Evolutionary conservation across 2,888 invertebrate species (phyloP), one percentile per base, ranked within the genome.

Genomic region (Andrena camellia): DNA sequence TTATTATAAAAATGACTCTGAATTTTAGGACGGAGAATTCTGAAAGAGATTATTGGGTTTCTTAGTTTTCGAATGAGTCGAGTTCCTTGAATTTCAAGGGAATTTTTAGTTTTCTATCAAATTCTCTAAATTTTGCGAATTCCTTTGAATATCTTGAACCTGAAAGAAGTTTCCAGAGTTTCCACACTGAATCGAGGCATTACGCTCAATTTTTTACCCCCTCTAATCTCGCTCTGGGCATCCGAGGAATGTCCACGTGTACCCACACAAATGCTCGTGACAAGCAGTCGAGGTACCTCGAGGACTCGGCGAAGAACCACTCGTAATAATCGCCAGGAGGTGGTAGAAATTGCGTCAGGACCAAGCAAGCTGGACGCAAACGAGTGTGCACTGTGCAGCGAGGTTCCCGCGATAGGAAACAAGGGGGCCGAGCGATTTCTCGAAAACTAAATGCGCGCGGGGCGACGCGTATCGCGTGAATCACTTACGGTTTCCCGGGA

Each of bases 361-460:
- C 8, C 33, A 35, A 33, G 64, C 20, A 76, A 76, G 76, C 70
- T 70, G 78, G 42, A 59, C 75, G 26, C 31, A 31, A 72, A 78
- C 75, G 67, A 78, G 78, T 70, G 26, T 64, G 50, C 42, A 17
- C 42, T 42, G 42, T 42, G 42, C 17, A 33, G 20, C 81, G 50
- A 76, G 72, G 70, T 63, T 70, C 63, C 20, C 31, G n/a, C 70
- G 80, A 54, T 74, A 62, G 79, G 73, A 78, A 78, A 86, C 72
- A 82, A 77, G 85, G 74, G 79, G 77, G 73, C 48, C 69, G 57
- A 54, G 50, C 62, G 72, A 77, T 68, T 68, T 78, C 72, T 63
- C 78, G 86, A 83, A 81, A 85, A 81, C 64, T 64, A 64, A 66
- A 64, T 68, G 42, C 60, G 62, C 64, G 69, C 63, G 60, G 70